Conservation (phyloP, 2,888 invertebrate genomes). For the Epirrhoe alternata region DNA sequence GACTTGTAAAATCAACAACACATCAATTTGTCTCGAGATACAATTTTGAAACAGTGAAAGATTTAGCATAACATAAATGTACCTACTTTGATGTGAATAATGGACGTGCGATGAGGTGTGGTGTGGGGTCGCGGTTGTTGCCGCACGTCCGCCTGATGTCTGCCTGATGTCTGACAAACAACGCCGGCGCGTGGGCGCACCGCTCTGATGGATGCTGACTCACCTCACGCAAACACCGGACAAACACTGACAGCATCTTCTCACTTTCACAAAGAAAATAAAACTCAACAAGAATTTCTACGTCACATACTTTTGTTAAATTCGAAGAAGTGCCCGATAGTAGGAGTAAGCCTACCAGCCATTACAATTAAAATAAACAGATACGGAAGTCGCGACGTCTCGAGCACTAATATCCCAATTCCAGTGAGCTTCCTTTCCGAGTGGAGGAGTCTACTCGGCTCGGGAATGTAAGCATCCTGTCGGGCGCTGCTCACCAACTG, state of each 20-base stretch:
- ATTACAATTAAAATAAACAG: constrained; percentile 16
- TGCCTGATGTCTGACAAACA: constrained; percentile 15
- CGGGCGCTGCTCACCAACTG: too few species aligned
- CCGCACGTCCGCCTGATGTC: constrained; percentile 8
- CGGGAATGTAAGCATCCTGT: too few species aligned
- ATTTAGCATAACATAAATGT: neutral
- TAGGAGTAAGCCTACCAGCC: neutral
- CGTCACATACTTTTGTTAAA: neutral
- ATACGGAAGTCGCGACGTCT: constrained; percentile 18
- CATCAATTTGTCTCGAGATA: constrained; percentile 22
- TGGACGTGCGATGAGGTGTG: constrained; percentile 1
- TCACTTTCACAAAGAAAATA: neutral
- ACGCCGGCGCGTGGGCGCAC: constrained; percentile 1
- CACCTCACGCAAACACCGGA: neutral
- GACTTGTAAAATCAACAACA: neutral
- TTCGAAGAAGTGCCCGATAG: neutral
- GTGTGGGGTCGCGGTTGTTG: constrained; percentile 2
- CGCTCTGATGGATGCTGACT: neutral
- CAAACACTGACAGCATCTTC: neutral
- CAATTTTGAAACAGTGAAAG: neutral
- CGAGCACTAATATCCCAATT: constrained; percentile 16
- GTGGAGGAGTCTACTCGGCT: neutral
- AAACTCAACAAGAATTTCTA: neutral
- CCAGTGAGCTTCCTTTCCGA: constrained; percentile 1
- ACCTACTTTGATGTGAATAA: constrained; percentile 29